Conservation (phyloP, 1,140 invertebrate genomes). For the Brachionus plicatilis region DNA sequence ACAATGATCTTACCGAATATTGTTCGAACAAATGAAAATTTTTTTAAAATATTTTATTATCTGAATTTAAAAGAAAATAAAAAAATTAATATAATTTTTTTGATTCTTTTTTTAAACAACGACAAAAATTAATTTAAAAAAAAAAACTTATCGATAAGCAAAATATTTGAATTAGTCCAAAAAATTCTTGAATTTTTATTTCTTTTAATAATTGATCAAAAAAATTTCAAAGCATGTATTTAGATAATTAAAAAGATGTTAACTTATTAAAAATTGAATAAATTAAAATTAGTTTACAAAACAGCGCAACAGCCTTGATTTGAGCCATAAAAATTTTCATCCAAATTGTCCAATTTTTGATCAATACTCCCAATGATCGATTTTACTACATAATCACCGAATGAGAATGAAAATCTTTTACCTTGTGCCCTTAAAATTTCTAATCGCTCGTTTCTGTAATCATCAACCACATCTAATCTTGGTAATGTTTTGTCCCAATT, state of each 20-base stretch:
- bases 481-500: slow-evolving; percentile 17
- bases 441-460: not conserved
- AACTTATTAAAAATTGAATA: not conserved
- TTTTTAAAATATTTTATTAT: not conserved
- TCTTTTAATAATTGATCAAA: too few relatives aligned
- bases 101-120: not conserved
- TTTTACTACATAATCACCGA: slow-evolving; percentile 40
- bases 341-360: not conserved
- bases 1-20: slow-evolving; percentile 11
- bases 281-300: not conserved
- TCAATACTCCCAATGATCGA: not conserved
- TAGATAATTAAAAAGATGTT: not conserved
- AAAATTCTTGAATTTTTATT: too few relatives aligned
- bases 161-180: not conserved
- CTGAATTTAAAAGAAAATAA: not conserved
- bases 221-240: not conserved
- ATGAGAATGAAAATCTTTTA: not conserved
- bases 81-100: not conserved
- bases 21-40: not conserved
- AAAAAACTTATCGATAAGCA: not conserved
- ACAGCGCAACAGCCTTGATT: not conserved
- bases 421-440: not conserved
- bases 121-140: not conserved
- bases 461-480: slow-evolving; percentile 15
- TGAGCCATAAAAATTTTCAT: not conserved